Evolutionary conservation across 2,888 invertebrate species (phyloP).

Genomic region (Chironomus riparius): DNA sequence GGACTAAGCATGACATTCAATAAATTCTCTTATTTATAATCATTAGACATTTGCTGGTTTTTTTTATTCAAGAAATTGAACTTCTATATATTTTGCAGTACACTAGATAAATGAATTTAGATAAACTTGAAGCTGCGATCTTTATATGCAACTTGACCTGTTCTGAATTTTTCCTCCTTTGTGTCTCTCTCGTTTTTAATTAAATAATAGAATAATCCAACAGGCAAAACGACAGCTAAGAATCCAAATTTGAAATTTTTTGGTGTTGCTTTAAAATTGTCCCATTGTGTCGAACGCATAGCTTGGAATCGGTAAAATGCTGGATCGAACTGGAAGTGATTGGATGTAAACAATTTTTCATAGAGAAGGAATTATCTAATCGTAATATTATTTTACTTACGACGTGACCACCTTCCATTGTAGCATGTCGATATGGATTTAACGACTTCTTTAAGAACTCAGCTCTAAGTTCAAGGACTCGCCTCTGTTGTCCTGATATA

Average conservation of each 20-base stretch:
- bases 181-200: slow-evolving; percentile 47
- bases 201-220: slow-evolving; percentile 46
- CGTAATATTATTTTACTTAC: slow-evolving; percentile 47
- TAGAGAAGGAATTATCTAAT: slow-evolving; percentile 21
- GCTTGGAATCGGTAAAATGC: slow-evolving; percentile 64
- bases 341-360: neutral
- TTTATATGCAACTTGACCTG: slow-evolving; percentile 64
- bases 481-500: slow-evolving; percentile 33
- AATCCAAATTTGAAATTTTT: slow-evolving; percentile 48
- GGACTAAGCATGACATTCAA: slow-evolving; percentile 59
- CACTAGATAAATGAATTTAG: slow-evolving; percentile 38
- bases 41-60: too few relatives aligned
- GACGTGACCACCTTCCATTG: slow-evolving; percentile 57
- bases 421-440: slow-evolving; percentile 62
- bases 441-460: slow-evolving; percentile 61
- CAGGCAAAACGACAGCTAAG: slow-evolving; percentile 48
- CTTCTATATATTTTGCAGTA: neutral
- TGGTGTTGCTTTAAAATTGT: slow-evolving; percentile 58
- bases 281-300: slow-evolving; percentile 55
- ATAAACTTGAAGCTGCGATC: slow-evolving; percentile 62
- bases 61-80: too few relatives aligned
- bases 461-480: slow-evolving; percentile 43
- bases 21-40: too few relatives aligned
- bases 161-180: slow-evolving; percentile 52
- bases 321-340: slow-evolving; percentile 60